Conservation (phyloP, 2,888 invertebrate species). For the Drosophila algonquin region DNA sequence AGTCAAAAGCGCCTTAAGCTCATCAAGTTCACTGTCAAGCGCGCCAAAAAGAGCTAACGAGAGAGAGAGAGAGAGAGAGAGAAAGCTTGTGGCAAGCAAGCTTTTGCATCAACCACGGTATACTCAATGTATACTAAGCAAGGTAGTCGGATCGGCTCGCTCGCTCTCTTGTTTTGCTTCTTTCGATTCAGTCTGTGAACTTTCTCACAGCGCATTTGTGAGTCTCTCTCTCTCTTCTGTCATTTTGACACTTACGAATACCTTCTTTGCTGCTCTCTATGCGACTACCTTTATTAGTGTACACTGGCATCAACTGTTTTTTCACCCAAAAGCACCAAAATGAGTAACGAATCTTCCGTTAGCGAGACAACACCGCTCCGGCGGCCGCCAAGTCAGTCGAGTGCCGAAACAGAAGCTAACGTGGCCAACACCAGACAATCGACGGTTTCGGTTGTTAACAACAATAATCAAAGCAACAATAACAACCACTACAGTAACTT, state of each 20-base stretch:
- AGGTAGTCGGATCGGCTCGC: no score
- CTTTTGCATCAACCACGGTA: constrained; percentile 15
- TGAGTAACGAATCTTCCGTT: constrained; percentile 83
- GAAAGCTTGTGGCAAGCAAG: constrained; percentile 17
- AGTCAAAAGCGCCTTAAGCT: constrained; percentile 24
- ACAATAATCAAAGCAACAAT: constrained; percentile 31
- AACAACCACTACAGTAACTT: constrained; percentile 42
- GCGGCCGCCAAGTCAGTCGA: constrained; percentile 73
- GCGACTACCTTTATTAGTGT: no score
- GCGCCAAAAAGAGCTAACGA: constrained; percentile 17
- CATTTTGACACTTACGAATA: no score
- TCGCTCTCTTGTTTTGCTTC: no score
- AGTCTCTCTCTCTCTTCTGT: no score
- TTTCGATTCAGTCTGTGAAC: no score
- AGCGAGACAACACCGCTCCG: constrained; percentile 84
- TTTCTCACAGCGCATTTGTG: no score
- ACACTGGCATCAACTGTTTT: constrained; percentile 4
- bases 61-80: constrained; percentile 8
- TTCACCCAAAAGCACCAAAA: constrained; percentile 50
- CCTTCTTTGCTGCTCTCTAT: no score
- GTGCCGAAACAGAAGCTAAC: constrained; percentile 52
- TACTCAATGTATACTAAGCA: no score
- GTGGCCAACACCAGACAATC: constrained; percentile 55
- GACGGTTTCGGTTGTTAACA: constrained; percentile 23
- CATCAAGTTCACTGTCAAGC: constrained; percentile 72